These are phyloP conservation scores for Myotis davidii DNA, from an alignment of 2,113 vertebrate species.

Conservation along the genomic window DNA sequence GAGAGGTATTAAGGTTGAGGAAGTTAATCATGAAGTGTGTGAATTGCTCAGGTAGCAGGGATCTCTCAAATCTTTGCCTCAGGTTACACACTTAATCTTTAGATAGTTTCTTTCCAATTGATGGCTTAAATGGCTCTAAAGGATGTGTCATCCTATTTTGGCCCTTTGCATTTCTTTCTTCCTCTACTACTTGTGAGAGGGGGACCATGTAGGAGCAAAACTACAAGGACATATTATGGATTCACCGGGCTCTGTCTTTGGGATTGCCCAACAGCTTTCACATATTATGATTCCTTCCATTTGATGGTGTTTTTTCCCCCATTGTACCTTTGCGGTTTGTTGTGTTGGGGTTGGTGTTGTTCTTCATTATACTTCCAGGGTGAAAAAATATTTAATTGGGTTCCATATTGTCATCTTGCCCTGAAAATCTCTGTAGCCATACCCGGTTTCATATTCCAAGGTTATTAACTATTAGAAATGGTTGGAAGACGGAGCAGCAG, in stretches of 20 bases:
- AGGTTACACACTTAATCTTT: neutral
- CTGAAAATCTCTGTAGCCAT: neutral
- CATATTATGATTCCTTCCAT: neutral
- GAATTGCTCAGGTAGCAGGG: neutral
- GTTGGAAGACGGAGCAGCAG: neutral
- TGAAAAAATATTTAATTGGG: neutral
- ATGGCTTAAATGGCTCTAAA: neutral
- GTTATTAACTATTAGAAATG: neutral
- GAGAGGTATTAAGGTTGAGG: neutral
- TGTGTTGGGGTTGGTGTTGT: neutral
- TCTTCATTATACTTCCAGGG: neutral
- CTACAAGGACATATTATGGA: neutral
- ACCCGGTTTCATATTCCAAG: neutral
- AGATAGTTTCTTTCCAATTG: neutral
- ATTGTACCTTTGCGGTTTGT: neutral
- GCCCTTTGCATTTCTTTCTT: neutral
- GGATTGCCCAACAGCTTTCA: neutral
- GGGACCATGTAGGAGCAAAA: neutral
- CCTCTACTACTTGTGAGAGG: too few species aligned
- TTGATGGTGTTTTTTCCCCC: neutral
- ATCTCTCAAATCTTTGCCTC: neutral
- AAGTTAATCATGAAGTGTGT: neutral
- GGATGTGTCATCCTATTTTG: neutral
- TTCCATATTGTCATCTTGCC: neutral
- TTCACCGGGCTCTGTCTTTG: neutral